Conservation (phyloP, 2,888 invertebrate species). For the Fragum sueziense region DNA sequence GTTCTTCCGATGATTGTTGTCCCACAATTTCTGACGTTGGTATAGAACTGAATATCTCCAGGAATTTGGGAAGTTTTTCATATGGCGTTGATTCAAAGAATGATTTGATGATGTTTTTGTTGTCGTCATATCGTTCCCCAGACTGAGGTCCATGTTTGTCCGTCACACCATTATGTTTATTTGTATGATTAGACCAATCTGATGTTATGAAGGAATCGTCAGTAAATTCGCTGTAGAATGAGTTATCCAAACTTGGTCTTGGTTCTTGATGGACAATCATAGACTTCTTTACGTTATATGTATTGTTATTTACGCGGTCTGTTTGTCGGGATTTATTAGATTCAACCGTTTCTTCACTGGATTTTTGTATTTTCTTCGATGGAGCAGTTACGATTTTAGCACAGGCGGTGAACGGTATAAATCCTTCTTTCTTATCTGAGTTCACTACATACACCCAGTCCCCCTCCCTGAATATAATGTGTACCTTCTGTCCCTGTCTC, state of each 20-base stretch:
- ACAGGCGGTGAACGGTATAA: conserved; percentile 92
- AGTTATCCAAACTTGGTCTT: background rate
- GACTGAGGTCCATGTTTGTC: conserved; percentile 5
- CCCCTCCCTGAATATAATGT: conserved; percentile 96
- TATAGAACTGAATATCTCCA: conserved; percentile 20
- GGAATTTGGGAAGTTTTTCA: conserved; percentile 25
- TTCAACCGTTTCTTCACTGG: background rate
- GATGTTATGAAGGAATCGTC: conserved; percentile 40
- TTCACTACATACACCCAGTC: conserved; percentile 99
- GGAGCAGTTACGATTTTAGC: conserved; percentile 40
- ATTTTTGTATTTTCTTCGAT: background rate
- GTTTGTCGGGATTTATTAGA: background rate
- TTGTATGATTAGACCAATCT: conserved; percentile 44
- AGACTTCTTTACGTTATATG: conserved; percentile 15
- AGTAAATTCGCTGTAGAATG: conserved; percentile 27
- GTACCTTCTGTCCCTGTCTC: conserved; percentile 93
- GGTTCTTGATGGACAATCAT: background rate
- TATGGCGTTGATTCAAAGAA: conserved; percentile 7
- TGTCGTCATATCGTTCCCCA: conserved; percentile 1
- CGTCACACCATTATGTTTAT: background rate
- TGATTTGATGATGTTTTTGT: conserved; percentile 9
- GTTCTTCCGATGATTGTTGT: background rate
- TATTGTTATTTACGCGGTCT: conserved; percentile 10
- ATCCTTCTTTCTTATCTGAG: conserved; percentile 94
- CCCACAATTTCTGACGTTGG: background rate